Percentiles rank a stretch among this genome's conserved stretches.
These are phyloP conservation scores for Araneus ventricosus DNA, from an alignment of 1,140 invertebrate species.

Conservation along the genomic window DNA sequence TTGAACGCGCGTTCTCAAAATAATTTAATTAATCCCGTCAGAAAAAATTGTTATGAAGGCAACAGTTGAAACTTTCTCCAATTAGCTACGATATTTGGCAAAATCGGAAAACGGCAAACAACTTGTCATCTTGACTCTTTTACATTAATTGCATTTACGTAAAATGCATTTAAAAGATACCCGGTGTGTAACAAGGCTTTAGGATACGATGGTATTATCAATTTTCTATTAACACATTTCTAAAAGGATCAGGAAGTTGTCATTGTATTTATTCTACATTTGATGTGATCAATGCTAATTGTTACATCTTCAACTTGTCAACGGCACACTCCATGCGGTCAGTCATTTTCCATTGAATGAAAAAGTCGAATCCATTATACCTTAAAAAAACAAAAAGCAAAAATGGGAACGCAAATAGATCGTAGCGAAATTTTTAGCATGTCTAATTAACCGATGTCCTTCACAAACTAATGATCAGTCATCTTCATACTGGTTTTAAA, in stretches of 20 bases:
- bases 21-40: no score
- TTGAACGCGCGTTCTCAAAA: no score
- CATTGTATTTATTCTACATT: slow-evolving; percentile 19
- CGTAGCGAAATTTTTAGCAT: slow-evolving; percentile 25
- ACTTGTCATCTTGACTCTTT: background rate
- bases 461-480: slow-evolving; percentile 65
- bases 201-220: background rate
- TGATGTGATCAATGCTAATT: slow-evolving; percentile 24
- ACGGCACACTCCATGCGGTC: background rate
- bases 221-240: slow-evolving; percentile 20
- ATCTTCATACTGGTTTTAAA: slow-evolving; percentile 47
- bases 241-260: slow-evolving; percentile 51
- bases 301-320: slow-evolving; percentile 51
- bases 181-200: background rate
- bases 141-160: background rate
- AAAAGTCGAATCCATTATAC: background rate
- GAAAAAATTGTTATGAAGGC: no score
- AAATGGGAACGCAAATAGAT: background rate
- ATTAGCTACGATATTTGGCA: no score
- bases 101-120: background rate
- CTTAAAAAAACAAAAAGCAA: background rate
- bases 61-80: no score
- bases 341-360: background rate
- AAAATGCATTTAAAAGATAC: background rate
- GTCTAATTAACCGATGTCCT: slow-evolving; percentile 58